A percentile compares a stretch with the other conserved stretches of the same genome.
Conservation (phyloP, 1,140 invertebrate genomes). For the Magallana ariakensis region DNA sequence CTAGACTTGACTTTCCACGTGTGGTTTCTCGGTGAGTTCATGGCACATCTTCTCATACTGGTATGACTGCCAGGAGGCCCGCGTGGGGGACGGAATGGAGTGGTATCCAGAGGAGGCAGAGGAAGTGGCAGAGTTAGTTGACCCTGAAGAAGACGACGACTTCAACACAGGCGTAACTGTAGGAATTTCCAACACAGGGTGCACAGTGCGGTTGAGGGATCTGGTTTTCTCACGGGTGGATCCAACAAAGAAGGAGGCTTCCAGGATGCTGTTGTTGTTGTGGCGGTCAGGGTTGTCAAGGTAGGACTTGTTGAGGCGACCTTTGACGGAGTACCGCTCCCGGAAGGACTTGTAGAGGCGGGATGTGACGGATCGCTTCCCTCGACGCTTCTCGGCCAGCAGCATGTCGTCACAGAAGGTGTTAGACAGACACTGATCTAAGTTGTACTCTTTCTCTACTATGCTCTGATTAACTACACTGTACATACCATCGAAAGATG, state of each 20-base stretch:
- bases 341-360: slow-evolving; percentile 65
- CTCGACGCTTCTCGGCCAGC: slow-evolving; percentile 34
- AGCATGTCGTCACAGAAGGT: slow-evolving; percentile 62
- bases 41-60: slow-evolving; percentile 48
- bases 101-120: not conserved
- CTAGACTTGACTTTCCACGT: slow-evolving; percentile 51
- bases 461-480: slow-evolving; percentile 52
- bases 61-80: slow-evolving; percentile 55
- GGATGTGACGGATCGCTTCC: slow-evolving; percentile 56
- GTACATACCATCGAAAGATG: slow-evolving; percentile 67
- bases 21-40: slow-evolving; percentile 18
- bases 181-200: not conserved
- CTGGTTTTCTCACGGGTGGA: not conserved
- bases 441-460: slow-evolving; percentile 49
- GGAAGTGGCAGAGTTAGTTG: not conserved
- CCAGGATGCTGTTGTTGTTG: slow-evolving; percentile 34
- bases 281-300: slow-evolving; percentile 33
- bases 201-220: not conserved
- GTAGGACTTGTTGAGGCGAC: slow-evolving; percentile 57
- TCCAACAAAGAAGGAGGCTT: slow-evolving; percentile 38
- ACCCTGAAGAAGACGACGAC: slow-evolving; percentile 22
- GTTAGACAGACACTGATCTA: slow-evolving; percentile 46
- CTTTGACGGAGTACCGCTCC: slow-evolving; percentile 54
- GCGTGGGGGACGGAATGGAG: slow-evolving; percentile 27
- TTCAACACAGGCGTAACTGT: not conserved